Evolutionary conservation across 92 coral and sea anemone genomes (phyloP).

Genomic region (Parazoanthus atlanticus): DNA sequence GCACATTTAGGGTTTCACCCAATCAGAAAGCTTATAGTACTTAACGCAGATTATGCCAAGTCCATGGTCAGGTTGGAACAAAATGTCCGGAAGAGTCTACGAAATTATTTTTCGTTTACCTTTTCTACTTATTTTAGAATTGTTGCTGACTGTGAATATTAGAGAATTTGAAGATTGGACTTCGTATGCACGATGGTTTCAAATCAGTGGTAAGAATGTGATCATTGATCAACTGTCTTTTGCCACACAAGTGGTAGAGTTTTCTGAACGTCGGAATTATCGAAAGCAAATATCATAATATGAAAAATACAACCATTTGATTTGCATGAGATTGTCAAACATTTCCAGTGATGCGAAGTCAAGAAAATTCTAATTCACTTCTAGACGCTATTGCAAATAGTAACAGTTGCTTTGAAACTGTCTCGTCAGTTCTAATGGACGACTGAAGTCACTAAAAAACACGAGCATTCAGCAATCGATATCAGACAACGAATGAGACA

Average conservation of each 20-base stretch:
- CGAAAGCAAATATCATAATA: neutral
- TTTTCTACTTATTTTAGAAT: slow-evolving; percentile 79
- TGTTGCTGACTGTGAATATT: slow-evolving; percentile 71
- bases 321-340: too few species aligned
- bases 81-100: slow-evolving; percentile 73
- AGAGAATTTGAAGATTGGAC: slow-evolving; percentile 60
- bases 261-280: neutral
- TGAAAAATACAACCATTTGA: neutral
- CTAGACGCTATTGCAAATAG: neutral
- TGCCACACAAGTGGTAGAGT: neutral
- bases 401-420: neutral
- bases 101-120: slow-evolving; percentile 87
- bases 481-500: too few species aligned
- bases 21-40: slow-evolving; percentile 44
- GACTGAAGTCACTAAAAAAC: too few species aligned
- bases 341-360: neutral
- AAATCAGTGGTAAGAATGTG: slow-evolving; percentile 69
- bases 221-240: neutral
- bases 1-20: neutral
- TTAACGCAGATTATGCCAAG: neutral
- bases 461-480: too few species aligned
- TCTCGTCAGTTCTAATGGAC: too few species aligned
- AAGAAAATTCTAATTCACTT: neutral
- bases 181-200: slow-evolving; percentile 64
- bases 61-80: slow-evolving; percentile 3